These are phyloP conservation scores for Protonibea diacanthus DNA, from an alignment of 2,797 vertebrate genomes.

Conservation along the genomic window DNA sequence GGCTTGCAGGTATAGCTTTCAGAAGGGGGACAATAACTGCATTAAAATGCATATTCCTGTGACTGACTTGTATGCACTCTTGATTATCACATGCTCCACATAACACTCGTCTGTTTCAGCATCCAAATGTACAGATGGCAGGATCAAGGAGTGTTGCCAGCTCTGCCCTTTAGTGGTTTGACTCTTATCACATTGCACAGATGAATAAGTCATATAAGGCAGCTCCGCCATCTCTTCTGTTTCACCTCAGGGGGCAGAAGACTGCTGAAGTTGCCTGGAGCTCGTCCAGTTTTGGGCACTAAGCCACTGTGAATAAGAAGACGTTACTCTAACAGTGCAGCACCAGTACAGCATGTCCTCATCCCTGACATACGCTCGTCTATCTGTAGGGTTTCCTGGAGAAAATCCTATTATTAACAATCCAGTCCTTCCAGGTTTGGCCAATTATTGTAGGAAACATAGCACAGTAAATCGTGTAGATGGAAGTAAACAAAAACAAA, in stretches of 20 bases:
- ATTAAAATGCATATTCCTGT: constrained; percentile 12
- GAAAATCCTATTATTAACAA: constrained; percentile 42
- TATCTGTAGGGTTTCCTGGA: constrained; percentile 35
- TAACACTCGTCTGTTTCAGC: constrained; percentile 20
- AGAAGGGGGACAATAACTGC: constrained; percentile 6
- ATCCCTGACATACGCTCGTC: constrained; percentile 31
- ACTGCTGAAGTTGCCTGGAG: constrained; percentile 73
- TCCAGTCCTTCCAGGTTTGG: background rate
- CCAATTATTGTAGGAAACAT: background rate
- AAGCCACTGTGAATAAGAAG: constrained; percentile 36
- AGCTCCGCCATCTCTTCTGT: constrained; percentile 56
- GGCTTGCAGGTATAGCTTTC: background rate
- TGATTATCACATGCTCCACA: constrained; percentile 21
- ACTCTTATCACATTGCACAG: constrained; percentile 62
- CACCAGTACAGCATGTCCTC: constrained; percentile 16
- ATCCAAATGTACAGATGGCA: constrained; percentile 70
- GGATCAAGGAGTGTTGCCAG: constrained; percentile 56
- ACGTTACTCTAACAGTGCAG: constrained; percentile 34
- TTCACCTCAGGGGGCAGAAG: constrained; percentile 54
- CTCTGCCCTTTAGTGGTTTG: constrained; percentile 63
- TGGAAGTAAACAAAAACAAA: background rate
- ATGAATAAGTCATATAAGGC: constrained; percentile 71
- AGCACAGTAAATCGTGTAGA: background rate
- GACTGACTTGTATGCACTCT: constrained; percentile 23
- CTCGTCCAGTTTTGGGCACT: constrained; percentile 59